Evolutionary conservation across 2,888 invertebrate species (phyloP).

Genomic region (Teinopalpus imperialis): DNA sequence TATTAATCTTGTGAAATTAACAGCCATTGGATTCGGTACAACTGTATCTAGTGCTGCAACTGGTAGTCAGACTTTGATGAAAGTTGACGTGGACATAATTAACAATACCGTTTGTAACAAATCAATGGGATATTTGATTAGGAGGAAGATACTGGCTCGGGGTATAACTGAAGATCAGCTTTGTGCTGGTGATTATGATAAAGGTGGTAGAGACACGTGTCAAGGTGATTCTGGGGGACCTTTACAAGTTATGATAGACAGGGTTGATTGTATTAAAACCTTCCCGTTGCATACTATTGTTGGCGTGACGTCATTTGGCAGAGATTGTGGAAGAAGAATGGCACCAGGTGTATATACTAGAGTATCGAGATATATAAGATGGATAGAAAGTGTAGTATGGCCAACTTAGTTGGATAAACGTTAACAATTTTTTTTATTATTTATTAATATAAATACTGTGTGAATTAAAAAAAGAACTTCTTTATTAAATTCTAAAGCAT

Average conservation of each 20-base stretch:
- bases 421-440: no score
- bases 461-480: no score
- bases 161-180: conserved; percentile 64
- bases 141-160: conserved; percentile 49
- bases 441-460: no score
- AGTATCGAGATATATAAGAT: conserved; percentile 67
- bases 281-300: conserved; percentile 71
- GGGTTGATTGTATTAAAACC: conserved; percentile 56
- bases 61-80: conserved; percentile 74
- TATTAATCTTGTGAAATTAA: conserved; percentile 52
- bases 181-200: conserved; percentile 70
- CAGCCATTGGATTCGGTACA: conserved; percentile 85
- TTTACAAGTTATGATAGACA: conserved; percentile 60
- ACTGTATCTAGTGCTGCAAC: conserved; percentile 60
- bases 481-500: no score
- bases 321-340: conserved; percentile 74
- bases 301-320: conserved; percentile 78
- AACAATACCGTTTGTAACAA: conserved; percentile 54
- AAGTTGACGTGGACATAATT: conserved; percentile 67
- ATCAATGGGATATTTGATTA: conserved; percentile 64
- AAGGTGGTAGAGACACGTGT: conserved; percentile 73
- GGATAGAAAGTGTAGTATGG: conserved; percentile 79
- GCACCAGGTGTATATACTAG: conserved; percentile 78
- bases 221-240: conserved; percentile 79
- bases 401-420: conserved; percentile 43